Evolutionary conservation across 2,797 vertebrate species (phyloP).

Genomic region (Amblyraja radiata): DNA sequence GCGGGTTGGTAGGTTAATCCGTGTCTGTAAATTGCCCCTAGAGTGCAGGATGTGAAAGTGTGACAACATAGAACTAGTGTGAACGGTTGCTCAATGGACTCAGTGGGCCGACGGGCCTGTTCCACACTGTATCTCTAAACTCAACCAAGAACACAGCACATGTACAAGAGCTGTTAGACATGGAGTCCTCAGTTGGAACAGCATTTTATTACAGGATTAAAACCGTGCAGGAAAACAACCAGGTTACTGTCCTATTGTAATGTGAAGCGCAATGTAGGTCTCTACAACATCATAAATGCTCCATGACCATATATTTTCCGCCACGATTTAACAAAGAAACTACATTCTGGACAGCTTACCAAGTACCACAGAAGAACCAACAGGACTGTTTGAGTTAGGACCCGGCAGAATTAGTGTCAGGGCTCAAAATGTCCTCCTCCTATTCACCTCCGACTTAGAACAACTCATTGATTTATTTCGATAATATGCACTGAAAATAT

Average conservation of each 20-base stretch:
- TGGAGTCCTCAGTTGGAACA: slow-evolving; percentile 6
- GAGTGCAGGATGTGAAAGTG: no score
- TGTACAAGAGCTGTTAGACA: background rate
- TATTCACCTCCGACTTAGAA: background rate
- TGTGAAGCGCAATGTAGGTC: background rate
- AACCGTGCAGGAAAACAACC: background rate
- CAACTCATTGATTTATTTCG: background rate
- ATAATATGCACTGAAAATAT: background rate
- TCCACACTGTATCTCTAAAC: no score
- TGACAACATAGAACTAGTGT: no score
- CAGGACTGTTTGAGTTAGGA: background rate
- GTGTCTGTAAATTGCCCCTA: no score
- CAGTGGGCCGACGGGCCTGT: no score
- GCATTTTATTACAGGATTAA: slow-evolving; percentile 27
- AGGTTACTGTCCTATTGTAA: slow-evolving; percentile 27
- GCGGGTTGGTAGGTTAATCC: no score
- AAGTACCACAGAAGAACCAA: background rate
- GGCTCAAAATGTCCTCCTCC: background rate
- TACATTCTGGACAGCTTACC: slow-evolving; percentile 12
- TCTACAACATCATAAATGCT: slow-evolving; percentile 9
- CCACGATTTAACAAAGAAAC: background rate
- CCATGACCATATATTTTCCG: background rate
- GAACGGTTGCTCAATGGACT: no score
- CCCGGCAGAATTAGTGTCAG: background rate
- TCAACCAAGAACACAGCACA: background rate